Base-by-base conservation (phyloP, 2,888 invertebrate genomes). In the Xestobium rufovillosum region DNA sequence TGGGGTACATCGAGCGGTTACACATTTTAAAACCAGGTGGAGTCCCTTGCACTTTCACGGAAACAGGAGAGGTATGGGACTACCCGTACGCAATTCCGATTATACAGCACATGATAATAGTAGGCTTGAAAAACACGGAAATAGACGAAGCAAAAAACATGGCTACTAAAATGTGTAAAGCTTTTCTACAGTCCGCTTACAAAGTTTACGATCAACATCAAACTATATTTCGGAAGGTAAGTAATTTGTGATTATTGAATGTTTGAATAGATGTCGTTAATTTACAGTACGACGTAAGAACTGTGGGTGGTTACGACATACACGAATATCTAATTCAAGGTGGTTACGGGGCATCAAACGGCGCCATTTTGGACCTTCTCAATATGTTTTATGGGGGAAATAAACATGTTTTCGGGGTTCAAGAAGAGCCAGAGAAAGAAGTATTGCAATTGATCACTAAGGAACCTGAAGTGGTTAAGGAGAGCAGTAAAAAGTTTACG, bases 31-130 rank as follows among this genome's bases (percentile, higher is more conserved):
- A 71, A 63, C 75, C 78, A 36, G 89, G 89, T 2, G 90, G 90
- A 9, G 78, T 87, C 13, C 90, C 90, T 9, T 76, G 84, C 0
- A 86, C 88, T 0, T 66, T 84, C 43, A 75, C 77, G 50, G 76
- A 80, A 9, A 81, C 84, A 0, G 84, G 85, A 3, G 85, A 90
- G 61, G 86, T 92, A 62, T 88, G 92, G 92, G 90, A 90, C 66
- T 85, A 76, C 52, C 89, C 94, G 0, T 94, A 94, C 66, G 91
- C 88, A 0, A 95, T 94, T 95, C 86, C 95, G 1, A 94, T 95
- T 1, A 71, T 91, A 17, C 90, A 92, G 62, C 82, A 92, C 57
- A 78, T 92, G 16, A 68, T 91, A 49, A 78, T 92, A 6, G 73
- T 78, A 53, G 89, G 86, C 0, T 69, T 92, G 34, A 75, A 81